phyloP scores from a whole-genome alignment of 1,140 invertebrate species.

The Elymnias hypermnestra region DNA sequence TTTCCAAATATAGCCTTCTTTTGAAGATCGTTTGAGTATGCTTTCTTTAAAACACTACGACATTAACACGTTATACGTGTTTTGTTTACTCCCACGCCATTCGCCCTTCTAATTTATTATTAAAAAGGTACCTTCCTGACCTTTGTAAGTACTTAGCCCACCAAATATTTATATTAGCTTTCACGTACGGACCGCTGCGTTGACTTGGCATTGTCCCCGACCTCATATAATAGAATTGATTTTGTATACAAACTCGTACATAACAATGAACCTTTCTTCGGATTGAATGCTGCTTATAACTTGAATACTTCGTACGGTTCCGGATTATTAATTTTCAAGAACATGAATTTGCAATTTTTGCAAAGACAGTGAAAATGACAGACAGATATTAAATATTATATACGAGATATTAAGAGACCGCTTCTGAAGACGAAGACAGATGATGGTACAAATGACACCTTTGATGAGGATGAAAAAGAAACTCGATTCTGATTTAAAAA shows the following conservation, averaged over 20 bases:
- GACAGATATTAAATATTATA: no score
- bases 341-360: no score
- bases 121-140: slow-evolving; percentile 30
- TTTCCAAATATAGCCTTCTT: no score
- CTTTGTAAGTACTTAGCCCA: slow-evolving; percentile 27
- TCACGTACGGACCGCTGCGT: slow-evolving; percentile 3
- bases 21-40: no score
- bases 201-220: slow-evolving; percentile 5
- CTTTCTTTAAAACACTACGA: not conserved
- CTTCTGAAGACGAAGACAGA: no score
- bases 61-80: no score
- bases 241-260: not conserved
- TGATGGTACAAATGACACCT: no score
- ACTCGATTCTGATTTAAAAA: no score
- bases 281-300: not conserved
- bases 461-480: no score
- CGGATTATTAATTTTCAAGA: not conserved
- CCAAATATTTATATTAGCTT: slow-evolving; percentile 19
- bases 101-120: slow-evolving; percentile 37
- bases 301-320: not conserved
- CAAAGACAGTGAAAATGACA: no score
- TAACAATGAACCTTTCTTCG: not conserved
- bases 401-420: no score
- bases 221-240: slow-evolving; percentile 2
- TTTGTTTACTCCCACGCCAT: not conserved